These are phyloP conservation scores for Brachionus paranguensis DNA, from an alignment of 1,140 invertebrate genomes.

Conservation along the genomic window DNA sequence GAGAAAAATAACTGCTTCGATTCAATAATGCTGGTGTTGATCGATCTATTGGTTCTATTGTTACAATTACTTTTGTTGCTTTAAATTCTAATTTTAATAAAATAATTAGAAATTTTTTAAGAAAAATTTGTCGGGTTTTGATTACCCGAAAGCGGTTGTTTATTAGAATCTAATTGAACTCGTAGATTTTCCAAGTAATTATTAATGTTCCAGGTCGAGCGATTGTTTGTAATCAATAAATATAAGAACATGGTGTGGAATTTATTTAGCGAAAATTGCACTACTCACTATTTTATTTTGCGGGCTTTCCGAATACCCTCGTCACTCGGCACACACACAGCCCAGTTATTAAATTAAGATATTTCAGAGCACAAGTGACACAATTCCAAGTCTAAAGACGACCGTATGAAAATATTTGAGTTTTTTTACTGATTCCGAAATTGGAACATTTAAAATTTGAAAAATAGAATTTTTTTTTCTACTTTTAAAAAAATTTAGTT, in stretches of 20 bases:
- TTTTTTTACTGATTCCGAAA: neutral
- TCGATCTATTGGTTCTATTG: slow-evolving; percentile 18
- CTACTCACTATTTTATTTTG: neutral
- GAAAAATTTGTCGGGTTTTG: neutral
- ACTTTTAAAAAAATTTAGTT: neutral
- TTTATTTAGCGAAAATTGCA: neutral
- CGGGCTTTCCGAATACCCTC: neutral
- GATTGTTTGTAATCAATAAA: slow-evolving; percentile 1
- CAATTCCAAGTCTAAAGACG: neutral
- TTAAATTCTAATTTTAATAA: neutral
- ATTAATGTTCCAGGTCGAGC: neutral
- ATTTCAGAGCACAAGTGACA: neutral
- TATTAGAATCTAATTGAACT: slow-evolving; percentile 14
- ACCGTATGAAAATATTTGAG: neutral
- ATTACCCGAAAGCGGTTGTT: slow-evolving; percentile 24
- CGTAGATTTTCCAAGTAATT: neutral
- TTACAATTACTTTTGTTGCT: neutral
- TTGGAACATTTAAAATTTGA: neutral
- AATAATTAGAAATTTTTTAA: neutral
- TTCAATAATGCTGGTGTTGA: neutral
- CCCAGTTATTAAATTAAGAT: neutral
- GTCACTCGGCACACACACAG: neutral
- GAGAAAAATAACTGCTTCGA: neutral
- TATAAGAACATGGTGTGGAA: neutral
- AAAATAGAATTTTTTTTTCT: neutral